Evolutionary conservation across 2,888 invertebrate genomes (phyloP).

Genomic region (Lampropteryx suffumata): DNA sequence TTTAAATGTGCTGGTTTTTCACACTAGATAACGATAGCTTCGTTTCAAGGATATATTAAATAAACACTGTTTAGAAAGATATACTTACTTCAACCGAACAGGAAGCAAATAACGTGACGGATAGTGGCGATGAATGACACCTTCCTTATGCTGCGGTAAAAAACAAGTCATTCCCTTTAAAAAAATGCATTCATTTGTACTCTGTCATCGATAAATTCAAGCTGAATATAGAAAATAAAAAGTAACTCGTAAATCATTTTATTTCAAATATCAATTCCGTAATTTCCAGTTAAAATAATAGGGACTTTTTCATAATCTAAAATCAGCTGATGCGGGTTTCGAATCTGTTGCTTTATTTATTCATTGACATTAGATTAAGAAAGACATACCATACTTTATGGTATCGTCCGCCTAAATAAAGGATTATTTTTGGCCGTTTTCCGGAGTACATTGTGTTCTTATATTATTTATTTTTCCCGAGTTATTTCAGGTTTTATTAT

Average conservation of each 20-base stretch:
- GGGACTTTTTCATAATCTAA: too few relatives aligned
- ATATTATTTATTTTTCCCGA: too few relatives aligned
- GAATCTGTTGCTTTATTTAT: too few relatives aligned
- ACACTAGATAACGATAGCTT: constrained; percentile 8
- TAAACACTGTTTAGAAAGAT: constrained; percentile 54
- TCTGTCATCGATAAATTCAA: constrained; percentile 34
- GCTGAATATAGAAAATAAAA: constrained; percentile 19
- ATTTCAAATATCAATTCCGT: constrained; percentile 17
- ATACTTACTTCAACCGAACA: constrained; percentile 60
- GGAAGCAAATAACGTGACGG: constrained; percentile 73
- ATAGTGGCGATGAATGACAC: constrained; percentile 73
- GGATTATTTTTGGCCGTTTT: too few relatives aligned
- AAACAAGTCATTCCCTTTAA: constrained; percentile 52
- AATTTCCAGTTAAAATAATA: background rate
- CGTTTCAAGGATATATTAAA: constrained; percentile 42
- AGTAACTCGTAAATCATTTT: too few relatives aligned
- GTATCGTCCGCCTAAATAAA: too few relatives aligned
- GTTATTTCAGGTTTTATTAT: too few relatives aligned
- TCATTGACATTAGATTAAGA: too few relatives aligned
- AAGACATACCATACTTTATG: too few relatives aligned
- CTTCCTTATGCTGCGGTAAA: constrained; percentile 73
- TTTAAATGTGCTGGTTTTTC: too few relatives aligned
- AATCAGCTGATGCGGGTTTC: too few relatives aligned
- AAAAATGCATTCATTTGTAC: constrained; percentile 33
- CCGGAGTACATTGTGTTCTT: too few relatives aligned